Evolutionary conservation across 2,797 vertebrate species (phyloP), one percentile per base, ranked within the genome.

Genomic region (Dryobates pubescens): DNA sequence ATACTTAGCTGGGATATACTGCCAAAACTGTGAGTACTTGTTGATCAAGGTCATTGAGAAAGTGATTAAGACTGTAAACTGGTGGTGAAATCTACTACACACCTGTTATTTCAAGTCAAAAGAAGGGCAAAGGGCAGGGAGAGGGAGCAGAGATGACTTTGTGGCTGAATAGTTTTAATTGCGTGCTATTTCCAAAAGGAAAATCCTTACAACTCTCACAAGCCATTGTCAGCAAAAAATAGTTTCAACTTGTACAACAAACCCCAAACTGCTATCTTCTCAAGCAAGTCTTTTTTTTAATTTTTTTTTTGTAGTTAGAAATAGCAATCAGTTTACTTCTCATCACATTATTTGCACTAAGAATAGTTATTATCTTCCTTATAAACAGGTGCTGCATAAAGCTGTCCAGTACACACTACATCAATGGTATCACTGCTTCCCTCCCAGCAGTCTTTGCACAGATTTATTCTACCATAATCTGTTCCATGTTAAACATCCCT

Each of bases 381-480:
- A 49, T 2, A 8, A n/a, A 51, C 47, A 85, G 27, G 27, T 80
- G 12, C 15, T 77, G 51, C 30, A 90, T 90, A 85, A 73, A 68
- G 27, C 75, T 3, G 2, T n/a, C 73, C 61, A 81, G 8, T 83
- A 32, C 15, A 45, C 36, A 73, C 85, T 91, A n/a, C 63, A 90
- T 71, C 80, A 74, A 13, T 29, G 51, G 32, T 43, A 67, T 71
- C 70, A 79, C 76, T 89, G 53, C 43, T 78, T 4, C 36, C 16
- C 84, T 64, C 8, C 47, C 38, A 80, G 51, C 23, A 95, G 45
- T 36, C 73, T 81, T 90, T 89, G 82, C 47, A 86, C 23, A 94
- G 81, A 51, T 88, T 78, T 36, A 49, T 86, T 82, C 47, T 62
- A 20, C 67, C 7, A 41, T 18, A 73, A 79, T 72, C 67, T 89